phyloP scores from a whole-genome alignment of 2,888 invertebrate species.

The Cheilosia pagana region DNA sequence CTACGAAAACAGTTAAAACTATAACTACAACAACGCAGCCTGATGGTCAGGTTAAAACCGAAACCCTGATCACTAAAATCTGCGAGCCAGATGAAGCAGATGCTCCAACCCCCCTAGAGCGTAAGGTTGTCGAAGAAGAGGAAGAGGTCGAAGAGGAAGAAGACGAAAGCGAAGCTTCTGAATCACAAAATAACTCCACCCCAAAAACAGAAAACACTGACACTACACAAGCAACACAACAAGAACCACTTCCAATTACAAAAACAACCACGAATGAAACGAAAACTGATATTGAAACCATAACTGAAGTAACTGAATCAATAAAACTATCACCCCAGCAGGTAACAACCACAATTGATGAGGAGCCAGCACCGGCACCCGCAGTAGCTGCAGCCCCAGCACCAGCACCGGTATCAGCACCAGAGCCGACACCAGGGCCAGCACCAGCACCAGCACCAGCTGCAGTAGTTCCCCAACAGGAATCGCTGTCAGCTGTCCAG shows the following conservation, averaged over 20 bases:
- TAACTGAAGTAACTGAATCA: slow-evolving; percentile 65
- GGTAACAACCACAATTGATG: slow-evolving; percentile 25
- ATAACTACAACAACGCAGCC: slow-evolving; percentile 35
- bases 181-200: slow-evolving; percentile 1
- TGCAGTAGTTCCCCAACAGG: slow-evolving; percentile 24
- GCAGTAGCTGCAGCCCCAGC: slow-evolving; percentile 6
- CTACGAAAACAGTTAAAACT: slow-evolving; percentile 42
- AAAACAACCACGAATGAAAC: slow-evolving; percentile 51
- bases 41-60: slow-evolving; percentile 26
- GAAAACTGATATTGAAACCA: slow-evolving; percentile 55
- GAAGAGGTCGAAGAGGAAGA: slow-evolving; percentile 36
- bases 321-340: slow-evolving; percentile 65
- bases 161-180: slow-evolving; percentile 22
- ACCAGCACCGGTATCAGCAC: neutral
- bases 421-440: slow-evolving; percentile 10
- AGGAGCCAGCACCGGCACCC: slow-evolving; percentile 2
- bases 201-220: slow-evolving; percentile 49
- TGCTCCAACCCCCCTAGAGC: neutral
- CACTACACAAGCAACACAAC: slow-evolving; percentile 48
- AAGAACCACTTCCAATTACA: slow-evolving; percentile 14
- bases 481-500: slow-evolving; percentile 9
- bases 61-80: slow-evolving; percentile 23
- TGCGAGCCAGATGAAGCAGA: slow-evolving; percentile 2
- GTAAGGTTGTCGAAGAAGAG: slow-evolving; percentile 8
- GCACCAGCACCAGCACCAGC: slow-evolving; percentile 11